Base-by-base conservation (phyloP, 1,140 invertebrate genomes). In the Plectus sambesii region DNA sequence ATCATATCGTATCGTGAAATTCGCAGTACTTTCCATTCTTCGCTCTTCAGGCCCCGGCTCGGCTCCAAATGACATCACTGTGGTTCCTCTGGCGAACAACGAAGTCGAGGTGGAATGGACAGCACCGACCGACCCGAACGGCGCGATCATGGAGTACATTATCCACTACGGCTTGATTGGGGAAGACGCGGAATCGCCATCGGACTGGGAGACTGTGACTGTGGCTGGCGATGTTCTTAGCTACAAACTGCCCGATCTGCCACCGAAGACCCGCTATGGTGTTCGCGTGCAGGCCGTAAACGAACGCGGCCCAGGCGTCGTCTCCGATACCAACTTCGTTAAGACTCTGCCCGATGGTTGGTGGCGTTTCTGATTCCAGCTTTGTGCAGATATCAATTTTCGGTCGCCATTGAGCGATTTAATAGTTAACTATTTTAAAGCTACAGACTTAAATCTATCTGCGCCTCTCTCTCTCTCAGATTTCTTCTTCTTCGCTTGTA, bases 81-180 rank as follows among this genome's bases (percentile, higher is more conserved):
- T 53, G 22, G 23, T 66, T 8, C 60, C 64, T 15, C 47, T 66
- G 45, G 50, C 47, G 17, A 53, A 60, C 26, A 56, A 67, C 48
- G 51, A 48, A 35, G 46, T 69, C 20, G 65, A 60, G 39, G 58
- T 67, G 23, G 64, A 67, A 53, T 67, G 64, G 64, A 64, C 66
- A n/a, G 44, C 63, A 17, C 66, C 66, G 23, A 66, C 68, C 42
- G 59, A 59, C 15, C 48, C 67, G 5, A 67, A 67, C 49, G 64
- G 64, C 15, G 50, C 63, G 24, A 45, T 64, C 12, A 48, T 35
- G 0, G 45, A 42, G 2, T 67, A 67, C 30, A 40, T 67, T 24
- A 47, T 67, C 15, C 60, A 67, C 35, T 67, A 69, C 39, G 64
- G 61, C 38, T 51, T 55, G 19, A 39, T 38, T 51, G 22, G 33